Evolutionary conservation across 2,113 vertebrate genomes (phyloP).

Genomic region (Gobius niger): DNA sequence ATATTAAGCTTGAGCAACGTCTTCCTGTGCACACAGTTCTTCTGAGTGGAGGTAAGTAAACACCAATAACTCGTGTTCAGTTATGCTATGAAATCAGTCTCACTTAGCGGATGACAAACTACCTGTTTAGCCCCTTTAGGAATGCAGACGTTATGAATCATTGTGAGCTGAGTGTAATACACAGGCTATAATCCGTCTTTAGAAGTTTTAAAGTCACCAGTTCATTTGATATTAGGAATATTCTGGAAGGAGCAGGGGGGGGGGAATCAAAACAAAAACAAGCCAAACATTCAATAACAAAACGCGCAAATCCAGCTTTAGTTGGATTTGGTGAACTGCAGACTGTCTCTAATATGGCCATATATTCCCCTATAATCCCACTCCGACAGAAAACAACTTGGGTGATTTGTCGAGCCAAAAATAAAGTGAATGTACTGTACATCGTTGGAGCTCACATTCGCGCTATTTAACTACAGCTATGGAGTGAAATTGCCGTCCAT

Average conservation of each 20-base stretch:
- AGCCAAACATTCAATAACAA: conserved; percentile 1
- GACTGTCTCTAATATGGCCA: not conserved
- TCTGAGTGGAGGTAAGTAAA: not conserved
- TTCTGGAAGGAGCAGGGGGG: not conserved
- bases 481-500: no score
- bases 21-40: not conserved
- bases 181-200: conserved; percentile 1
- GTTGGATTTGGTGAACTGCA: conserved; percentile 1
- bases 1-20: not conserved
- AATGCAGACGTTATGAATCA: conserved; percentile 6
- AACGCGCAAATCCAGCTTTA: conserved; percentile 7
- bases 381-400: not conserved
- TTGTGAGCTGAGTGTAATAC: not conserved
- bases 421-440: not conserved
- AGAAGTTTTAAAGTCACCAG: not conserved
- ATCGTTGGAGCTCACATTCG: not conserved
- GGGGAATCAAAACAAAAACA: conserved; percentile 7
- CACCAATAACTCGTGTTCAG: not conserved
- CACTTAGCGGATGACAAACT: conserved; percentile 1
- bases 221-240: not conserved
- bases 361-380: not conserved
- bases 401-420: not conserved
- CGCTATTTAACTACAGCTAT: no score
- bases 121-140: conserved; percentile 3
- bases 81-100: conserved; percentile 3